Base-by-base conservation (phyloP, 1,140 invertebrate genomes). In the Brachionus rubens region DNA sequence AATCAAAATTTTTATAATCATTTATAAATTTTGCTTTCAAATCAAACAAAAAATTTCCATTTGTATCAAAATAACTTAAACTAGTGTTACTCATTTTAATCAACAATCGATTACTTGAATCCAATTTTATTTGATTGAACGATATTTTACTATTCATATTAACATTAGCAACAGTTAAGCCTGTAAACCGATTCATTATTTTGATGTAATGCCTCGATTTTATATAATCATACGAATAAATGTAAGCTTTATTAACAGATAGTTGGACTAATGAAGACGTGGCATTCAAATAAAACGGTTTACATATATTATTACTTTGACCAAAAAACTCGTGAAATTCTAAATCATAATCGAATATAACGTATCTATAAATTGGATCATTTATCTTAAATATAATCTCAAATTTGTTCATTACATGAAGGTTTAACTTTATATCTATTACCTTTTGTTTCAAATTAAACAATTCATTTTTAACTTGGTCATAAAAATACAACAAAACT, bases 161-260 rank as follows among this genome's bases (percentile, higher is more conserved):
- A 41, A 65, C 24, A 41, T 28, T 65, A 4, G 10, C 43, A 4
- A 59, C 16, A 7, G 19, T 43, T 14, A 30, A 28, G 12, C 59
- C 59, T 14, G 36, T 65, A 26, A 43, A 65, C 43, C 59, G 41
- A 26, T 43, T 65, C 3, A 65, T 43, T 41, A 65, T 65, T 65
- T 65, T 65, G 1, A 65, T 65, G 21, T 10, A 65, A 43, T 65
- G 59, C 36, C 16, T 65, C 30, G 19, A 24, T 12, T 21, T 43
- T 1, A 3, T 12, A 16, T 14, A 41, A 43, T 43, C 21, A 43
- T 65, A 65, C 21, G 40, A 16, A 28, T 65, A 65, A 9, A 65
- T 43, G 12, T 43, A 65, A 7, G 40, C 59, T 65, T 41, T 65
- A 21, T 65, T 65, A 12, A 65, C 19, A 4, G 59, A 43, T 24